A percentile compares a stretch with the other conserved stretches of the same genome.
Evolutionary conservation across 1,140 invertebrate genomes (phyloP).

Genomic region (Drosophila micromelanica): DNA sequence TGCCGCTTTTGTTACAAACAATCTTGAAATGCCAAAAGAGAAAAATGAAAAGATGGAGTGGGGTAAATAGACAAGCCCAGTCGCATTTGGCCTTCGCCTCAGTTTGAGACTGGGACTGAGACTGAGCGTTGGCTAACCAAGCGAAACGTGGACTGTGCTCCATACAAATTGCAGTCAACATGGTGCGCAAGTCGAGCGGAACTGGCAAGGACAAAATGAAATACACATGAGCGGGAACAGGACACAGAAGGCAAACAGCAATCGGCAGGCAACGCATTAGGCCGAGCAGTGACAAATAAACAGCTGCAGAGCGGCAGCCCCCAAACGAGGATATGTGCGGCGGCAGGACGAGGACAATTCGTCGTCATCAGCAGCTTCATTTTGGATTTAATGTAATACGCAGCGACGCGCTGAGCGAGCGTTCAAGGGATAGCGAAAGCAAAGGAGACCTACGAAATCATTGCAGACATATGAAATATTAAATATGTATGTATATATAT

Average conservation of each 20-base stretch:
- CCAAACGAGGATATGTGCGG: slow-evolving; percentile 37
- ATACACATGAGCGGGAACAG: slow-evolving; percentile 68
- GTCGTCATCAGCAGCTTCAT: slow-evolving; percentile 81
- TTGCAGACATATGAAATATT: slow-evolving; percentile 83
- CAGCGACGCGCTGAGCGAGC: slow-evolving; percentile 60
- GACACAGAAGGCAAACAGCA: slow-evolving; percentile 48
- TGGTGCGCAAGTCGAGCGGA: slow-evolving; percentile 77
- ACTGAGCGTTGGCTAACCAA: slow-evolving; percentile 55
- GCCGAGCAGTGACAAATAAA: slow-evolving; percentile 75
- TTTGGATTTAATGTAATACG: slow-evolving; percentile 82
- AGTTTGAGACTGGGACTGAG: neutral
- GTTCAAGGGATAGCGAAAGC: slow-evolving; percentile 44
- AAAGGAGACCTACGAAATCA: slow-evolving; percentile 69
- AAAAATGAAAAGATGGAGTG: neutral
- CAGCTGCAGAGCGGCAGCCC: slow-evolving; percentile 59
- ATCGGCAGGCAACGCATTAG: slow-evolving; percentile 53
- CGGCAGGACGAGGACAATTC: slow-evolving; percentile 70
- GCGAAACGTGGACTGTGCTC: slow-evolving; percentile 60
- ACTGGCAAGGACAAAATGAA: slow-evolving; percentile 80
- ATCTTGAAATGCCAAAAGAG: neutral
- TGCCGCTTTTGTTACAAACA: slow-evolving; percentile 33
- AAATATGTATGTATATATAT: slow-evolving; percentile 68
- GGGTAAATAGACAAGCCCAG: slow-evolving; percentile 5
- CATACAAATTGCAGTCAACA: slow-evolving; percentile 83
- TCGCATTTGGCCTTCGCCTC: slow-evolving; percentile 64